A percentile compares a stretch with the other conserved stretches of the same genome.
Evolutionary conservation across 2,888 invertebrate genomes (phyloP).

Genomic region (Dilophus febrilis): DNA sequence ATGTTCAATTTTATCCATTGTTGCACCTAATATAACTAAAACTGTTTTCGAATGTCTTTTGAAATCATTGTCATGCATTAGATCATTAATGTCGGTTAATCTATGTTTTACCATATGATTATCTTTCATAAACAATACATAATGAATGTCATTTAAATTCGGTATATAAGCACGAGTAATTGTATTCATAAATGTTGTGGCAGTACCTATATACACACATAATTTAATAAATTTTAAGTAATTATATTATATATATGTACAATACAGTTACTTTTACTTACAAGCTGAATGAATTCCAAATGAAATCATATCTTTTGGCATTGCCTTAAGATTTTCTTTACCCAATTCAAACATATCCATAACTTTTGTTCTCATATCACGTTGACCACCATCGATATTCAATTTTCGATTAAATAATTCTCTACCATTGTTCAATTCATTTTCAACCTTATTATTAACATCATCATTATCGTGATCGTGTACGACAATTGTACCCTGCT

Average conservation of each 20-base stretch:
- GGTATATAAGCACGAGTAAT: neutral
- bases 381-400: no score
- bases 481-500: no score
- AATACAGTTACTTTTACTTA: conserved; percentile 1
- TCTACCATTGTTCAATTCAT: no score
- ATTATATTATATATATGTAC: no score
- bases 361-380: neutral
- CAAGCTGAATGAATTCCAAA: conserved; percentile 1
- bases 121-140: conserved; percentile 3
- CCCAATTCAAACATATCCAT: neutral
- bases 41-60: conserved; percentile 3
- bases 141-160: conserved; percentile 4
- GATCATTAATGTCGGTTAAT: neutral
- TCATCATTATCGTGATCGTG: no score
- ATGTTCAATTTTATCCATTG: neutral
- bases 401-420: no score
- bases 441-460: no score
- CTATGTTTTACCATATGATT: conserved; percentile 3
- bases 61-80: conserved; percentile 3
- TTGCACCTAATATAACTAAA: conserved; percentile 3
- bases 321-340: neutral
- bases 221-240: no score
- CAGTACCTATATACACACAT: no score
- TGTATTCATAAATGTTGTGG: no score
- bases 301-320: neutral